Base-by-base conservation (phyloP, 2,113 vertebrate genomes). In the Girardinichthys multiradiatus region DNA sequence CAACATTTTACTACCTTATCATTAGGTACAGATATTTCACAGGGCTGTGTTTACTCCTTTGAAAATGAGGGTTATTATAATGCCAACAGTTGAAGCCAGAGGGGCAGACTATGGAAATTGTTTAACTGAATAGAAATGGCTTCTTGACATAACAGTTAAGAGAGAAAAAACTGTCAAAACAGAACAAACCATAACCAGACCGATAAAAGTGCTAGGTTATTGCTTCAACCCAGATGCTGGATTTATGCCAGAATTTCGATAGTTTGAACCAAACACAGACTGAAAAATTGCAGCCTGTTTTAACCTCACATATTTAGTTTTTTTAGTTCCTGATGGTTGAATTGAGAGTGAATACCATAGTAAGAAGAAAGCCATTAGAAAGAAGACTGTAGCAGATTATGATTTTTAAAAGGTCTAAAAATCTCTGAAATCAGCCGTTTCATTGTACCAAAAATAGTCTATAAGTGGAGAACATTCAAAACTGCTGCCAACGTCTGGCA, bases 21-120 rank as follows among this genome's bases (percentile, higher is more conserved):
- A 86, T 84, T 74, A 72, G 61, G 48, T 31, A 13, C 1, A 10
- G 4, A 64, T 61, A 13, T 67, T 74, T 70, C 51, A 64, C 11
- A 62, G 30, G 37, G 17, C 72, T 31, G 42, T 65, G 68, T 70
- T 59, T 37, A 58, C 61, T 77, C 73, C n/a, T 28, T 37, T 68
- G 67, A 77, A 80, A 82, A 82, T 48, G 28, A 59, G 26, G 51
- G 74, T 71, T 65, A 78, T 76, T 68, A 77, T 63, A 77, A 68
- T 14, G 78, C 39, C 57, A 70, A 57, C 59, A 76, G 71, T 72
- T 68, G 71, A 79, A 76, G 66, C 76, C 68, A 69, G 39, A 37
- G 72, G 66, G 74, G 70, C 71, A 58, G 58, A 29, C 72, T 80
- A 77, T 84, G 75, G 64, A 83, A 81, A 89, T 86, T 30, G 59